Base-by-base conservation (phyloP, 2,888 invertebrate genomes). In the Erebia ligea region DNA sequence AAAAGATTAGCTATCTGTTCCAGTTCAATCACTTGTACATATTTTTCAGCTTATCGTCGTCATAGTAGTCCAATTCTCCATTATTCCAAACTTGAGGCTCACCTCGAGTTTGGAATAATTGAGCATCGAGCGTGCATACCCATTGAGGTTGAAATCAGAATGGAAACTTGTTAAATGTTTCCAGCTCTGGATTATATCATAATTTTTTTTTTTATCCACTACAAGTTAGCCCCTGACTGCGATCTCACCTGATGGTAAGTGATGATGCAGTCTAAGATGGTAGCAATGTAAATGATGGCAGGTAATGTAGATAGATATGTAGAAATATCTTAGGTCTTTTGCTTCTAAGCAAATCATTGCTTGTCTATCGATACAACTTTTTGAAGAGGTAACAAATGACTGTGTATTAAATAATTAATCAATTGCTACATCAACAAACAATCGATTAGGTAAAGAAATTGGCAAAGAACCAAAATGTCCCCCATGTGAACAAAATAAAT, bases 401-500 rank as follows among this genome's bases (percentile, higher is more conserved):
- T 42, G 4, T n/a, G 48, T 45, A 58, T 58, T 67, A 11, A 57
- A 58, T 57, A 61, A 61, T 61, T 57, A 45, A 61, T 61, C 19
- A 61, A 61, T 61, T 61, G 42, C 11, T 61, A 61, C 42, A 61
- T 42, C 42, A 19, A 61, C 42, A 42, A 61, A 61, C 42, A 61
- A 61, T 19, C 61, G 61, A 61, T 59, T 59, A n/a, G 17, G 40
- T 59, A 59, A 42, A 59, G n/a, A 42, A 59, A 8, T 42, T 61
- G 61, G 61, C 61, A 61, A 61, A 10, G 42, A 42, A 45, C 58
- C 67, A 57, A 50, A 21, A 4, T 48, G 42, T 17, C 40, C 15
- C 40, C 17, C 4, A n/a, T 59, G 40, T 59, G 40, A 42, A 42
- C 42, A 61, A 61, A 45, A 61, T 17, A 42, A 42, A 42, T 42